A percentile compares a stretch with the other conserved stretches of the same genome.
These are phyloP conservation scores for Spodoptera litura DNA, from an alignment of 1,140 invertebrate genomes.

Conservation along the genomic window DNA sequence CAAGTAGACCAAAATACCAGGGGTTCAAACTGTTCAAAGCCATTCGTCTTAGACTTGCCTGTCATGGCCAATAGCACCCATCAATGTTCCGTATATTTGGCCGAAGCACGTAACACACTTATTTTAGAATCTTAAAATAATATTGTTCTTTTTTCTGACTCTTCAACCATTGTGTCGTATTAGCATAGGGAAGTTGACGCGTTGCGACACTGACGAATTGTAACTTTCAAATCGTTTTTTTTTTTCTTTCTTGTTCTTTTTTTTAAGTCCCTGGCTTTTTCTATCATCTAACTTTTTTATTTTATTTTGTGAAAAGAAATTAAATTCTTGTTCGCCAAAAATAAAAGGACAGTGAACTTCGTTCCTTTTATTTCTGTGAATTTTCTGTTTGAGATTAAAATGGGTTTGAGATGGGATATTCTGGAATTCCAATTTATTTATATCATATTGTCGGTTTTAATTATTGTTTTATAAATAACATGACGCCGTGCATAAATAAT, in stretches of 20 bases:
- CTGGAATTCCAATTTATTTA: too few relatives aligned
- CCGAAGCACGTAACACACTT: conserved; percentile 68
- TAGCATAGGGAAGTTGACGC: conserved; percentile 40
- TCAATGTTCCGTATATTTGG: conserved; percentile 81
- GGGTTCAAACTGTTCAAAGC: conserved; percentile 50
- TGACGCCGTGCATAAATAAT: too few relatives aligned
- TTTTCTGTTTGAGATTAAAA: too few relatives aligned
- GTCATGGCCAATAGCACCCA: conserved; percentile 80
- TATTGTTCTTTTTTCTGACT: conserved; percentile 40
- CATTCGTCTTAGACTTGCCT: conserved; percentile 59
- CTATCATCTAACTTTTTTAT: neutral
- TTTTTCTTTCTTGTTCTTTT: conserved; percentile 14
- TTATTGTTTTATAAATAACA: too few relatives aligned
- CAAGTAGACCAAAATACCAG: conserved; percentile 74
- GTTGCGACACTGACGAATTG: conserved; percentile 44
- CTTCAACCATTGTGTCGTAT: conserved; percentile 42
- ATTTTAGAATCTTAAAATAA: conserved; percentile 64
- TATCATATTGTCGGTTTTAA: too few relatives aligned
- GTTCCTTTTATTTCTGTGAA: too few relatives aligned
- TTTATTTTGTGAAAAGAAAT: conserved; percentile 17
- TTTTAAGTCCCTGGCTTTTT: conserved; percentile 6
- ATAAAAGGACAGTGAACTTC: neutral
- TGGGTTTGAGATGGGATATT: too few relatives aligned
- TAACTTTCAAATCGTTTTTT: conserved; percentile 25
- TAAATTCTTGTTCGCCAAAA: neutral